phyloP scores from a whole-genome alignment of 2,888 invertebrate genomes.

The Ochlodes sylvanus region DNA sequence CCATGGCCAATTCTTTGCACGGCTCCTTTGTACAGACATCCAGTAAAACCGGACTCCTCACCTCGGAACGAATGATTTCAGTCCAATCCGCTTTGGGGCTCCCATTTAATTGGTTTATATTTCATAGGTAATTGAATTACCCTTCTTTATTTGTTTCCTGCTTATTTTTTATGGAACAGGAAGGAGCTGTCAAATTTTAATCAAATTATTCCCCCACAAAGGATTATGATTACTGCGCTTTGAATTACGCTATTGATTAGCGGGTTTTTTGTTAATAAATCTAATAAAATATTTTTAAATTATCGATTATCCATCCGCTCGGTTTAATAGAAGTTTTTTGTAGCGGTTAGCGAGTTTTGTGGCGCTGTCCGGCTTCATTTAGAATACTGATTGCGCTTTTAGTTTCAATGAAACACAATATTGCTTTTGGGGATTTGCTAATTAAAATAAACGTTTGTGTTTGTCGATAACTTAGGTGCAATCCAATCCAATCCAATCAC shows the following conservation, averaged over 20 bases:
- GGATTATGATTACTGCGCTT: constrained; percentile 67
- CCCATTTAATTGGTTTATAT: constrained; percentile 47
- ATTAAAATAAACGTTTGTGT: too few species aligned
- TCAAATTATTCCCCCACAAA: constrained; percentile 71
- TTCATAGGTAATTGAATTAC: constrained; percentile 67
- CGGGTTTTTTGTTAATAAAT: constrained; percentile 26
- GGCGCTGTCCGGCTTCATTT: too few species aligned
- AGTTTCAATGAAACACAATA: too few species aligned
- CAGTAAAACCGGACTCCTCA: constrained; percentile 47
- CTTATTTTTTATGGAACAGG: constrained; percentile 64
- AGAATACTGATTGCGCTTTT: too few species aligned
- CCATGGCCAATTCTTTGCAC: constrained; percentile 48
- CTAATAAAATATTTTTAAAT: constrained; percentile 41
- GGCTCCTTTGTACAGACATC: constrained; percentile 49
- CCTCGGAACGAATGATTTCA: constrained; percentile 33
- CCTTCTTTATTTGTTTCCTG: constrained; percentile 67
- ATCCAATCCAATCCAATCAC: too few species aligned
- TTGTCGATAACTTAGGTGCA: too few species aligned
- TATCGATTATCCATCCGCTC: constrained; percentile 24
- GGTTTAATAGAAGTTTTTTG: background rate
- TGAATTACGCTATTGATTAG: constrained; percentile 49
- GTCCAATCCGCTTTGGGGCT: constrained; percentile 43
- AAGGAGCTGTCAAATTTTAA: constrained; percentile 78
- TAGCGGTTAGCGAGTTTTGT: background rate
- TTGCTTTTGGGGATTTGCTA: too few species aligned